These are phyloP conservation scores for Margarornis squamiger DNA, from an alignment of 2,797 vertebrate genomes.

Conservation along the genomic window DNA sequence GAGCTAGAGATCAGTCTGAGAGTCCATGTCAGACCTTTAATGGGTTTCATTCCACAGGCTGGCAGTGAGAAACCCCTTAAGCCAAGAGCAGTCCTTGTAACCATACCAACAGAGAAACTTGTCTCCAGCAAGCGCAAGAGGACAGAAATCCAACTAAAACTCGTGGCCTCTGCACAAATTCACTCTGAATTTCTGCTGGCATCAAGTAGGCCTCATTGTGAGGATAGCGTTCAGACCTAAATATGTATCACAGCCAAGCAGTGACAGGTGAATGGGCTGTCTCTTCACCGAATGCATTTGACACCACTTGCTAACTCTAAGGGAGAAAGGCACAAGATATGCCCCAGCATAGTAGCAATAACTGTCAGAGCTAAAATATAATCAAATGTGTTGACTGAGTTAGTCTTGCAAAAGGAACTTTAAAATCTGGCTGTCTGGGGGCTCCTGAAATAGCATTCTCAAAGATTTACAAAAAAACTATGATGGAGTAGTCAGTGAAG, in stretches of 20 bases:
- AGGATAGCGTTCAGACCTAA: neutral
- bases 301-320: neutral
- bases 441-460: neutral
- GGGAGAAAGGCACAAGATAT: neutral
- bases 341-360: neutral
- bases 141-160: neutral
- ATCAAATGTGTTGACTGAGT: neutral
- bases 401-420: constrained; percentile 12
- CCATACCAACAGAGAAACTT: neutral
- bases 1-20: neutral
- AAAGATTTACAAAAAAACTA: neutral
- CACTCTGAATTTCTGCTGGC: neutral
- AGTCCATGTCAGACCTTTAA: neutral
- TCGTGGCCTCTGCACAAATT: neutral
- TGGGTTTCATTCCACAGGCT: neutral
- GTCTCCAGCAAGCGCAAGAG: neutral
- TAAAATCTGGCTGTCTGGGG: neutral
- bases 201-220: neutral
- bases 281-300: neutral
- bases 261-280: neutral
- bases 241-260: accelerated
- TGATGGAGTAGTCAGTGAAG: neutral
- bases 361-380: neutral
- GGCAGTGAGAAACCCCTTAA: neutral
- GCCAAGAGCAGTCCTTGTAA: neutral